Conservation (phyloP, 1,140 invertebrate species). For the Drosophila varians region DNA sequence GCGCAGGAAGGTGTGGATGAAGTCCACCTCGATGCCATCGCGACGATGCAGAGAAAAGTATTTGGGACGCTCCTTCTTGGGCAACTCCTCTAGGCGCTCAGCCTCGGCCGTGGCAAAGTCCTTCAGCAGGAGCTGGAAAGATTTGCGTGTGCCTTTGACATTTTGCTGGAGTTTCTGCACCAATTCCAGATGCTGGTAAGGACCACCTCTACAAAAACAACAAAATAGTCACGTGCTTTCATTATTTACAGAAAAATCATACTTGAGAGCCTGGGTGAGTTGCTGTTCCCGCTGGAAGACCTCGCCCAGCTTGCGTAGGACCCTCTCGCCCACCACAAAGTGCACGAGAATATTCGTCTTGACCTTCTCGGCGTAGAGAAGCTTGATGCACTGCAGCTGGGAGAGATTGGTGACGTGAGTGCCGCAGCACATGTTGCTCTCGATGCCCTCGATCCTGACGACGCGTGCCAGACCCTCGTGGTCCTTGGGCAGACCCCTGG, state of each 20-base stretch:
- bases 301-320: constrained; percentile 86
- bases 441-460: constrained; percentile 89
- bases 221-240: not conserved
- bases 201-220: constrained; percentile 86
- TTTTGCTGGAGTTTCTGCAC: constrained; percentile 90
- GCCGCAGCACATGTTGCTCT: constrained; percentile 93
- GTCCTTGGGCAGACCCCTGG: constrained; percentile 90
- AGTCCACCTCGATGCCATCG: constrained; percentile 89
- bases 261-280: constrained; percentile 86
- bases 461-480: constrained; percentile 89
- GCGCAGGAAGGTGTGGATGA: constrained; percentile 87
- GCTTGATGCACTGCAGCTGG: constrained; percentile 91
- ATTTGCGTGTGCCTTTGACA: constrained; percentile 87
- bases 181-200: constrained; percentile 87
- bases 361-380: constrained; percentile 88
- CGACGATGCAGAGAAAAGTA: constrained; percentile 87
- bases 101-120: constrained; percentile 88
- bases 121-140: constrained; percentile 86
- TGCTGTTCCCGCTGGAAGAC: constrained; percentile 88
- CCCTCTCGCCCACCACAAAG: constrained; percentile 89
- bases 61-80: constrained; percentile 84
- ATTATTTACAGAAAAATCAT: not conserved
- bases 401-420: constrained; percentile 92
- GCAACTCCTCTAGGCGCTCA: constrained; percentile 85
- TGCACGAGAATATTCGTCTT: constrained; percentile 87